These are phyloP conservation scores for Mirounga angustirostris DNA, from an alignment of 2,113 vertebrate genomes.

Conservation along the genomic window DNA sequence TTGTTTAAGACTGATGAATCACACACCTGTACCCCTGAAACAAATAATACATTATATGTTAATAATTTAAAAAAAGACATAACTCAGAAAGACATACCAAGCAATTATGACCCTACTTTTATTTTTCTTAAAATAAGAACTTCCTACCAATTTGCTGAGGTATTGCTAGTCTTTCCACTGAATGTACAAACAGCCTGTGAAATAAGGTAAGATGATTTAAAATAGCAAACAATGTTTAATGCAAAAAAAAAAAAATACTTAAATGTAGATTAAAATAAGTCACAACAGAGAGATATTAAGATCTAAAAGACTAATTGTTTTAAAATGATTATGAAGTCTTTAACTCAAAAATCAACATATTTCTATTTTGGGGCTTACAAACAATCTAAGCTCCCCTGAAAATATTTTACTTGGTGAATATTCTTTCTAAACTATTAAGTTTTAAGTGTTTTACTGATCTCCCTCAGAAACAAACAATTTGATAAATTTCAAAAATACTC, in stretches of 20 bases:
- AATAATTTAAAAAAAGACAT: neutral
- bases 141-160: slow-evolving; percentile 56
- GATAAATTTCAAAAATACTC: neutral
- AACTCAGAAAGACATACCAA: neutral
- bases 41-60: neutral
- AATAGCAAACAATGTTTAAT: slow-evolving; percentile 1
- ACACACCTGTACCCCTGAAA: neutral
- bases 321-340: slow-evolving; percentile 25
- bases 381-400: neutral
- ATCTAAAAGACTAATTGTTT: slow-evolving; percentile 1
- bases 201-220: slow-evolving; percentile 36
- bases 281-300: neutral
- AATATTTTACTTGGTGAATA: slow-evolving; percentile 39
- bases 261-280: slow-evolving; percentile 33
- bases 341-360: slow-evolving; percentile 29
- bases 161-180: slow-evolving; percentile 29
- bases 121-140: slow-evolving; percentile 61
- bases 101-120: neutral
- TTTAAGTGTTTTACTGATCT: slow-evolving; percentile 17
- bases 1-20: neutral
- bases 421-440: slow-evolving; percentile 40
- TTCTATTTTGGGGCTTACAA: slow-evolving; percentile 42
- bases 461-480: slow-evolving; percentile 33
- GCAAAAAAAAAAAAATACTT: neutral
- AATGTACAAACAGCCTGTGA: neutral